Conservation (phyloP, 2,797 vertebrate genomes). For the Mormyrops boulengeri region DNA sequence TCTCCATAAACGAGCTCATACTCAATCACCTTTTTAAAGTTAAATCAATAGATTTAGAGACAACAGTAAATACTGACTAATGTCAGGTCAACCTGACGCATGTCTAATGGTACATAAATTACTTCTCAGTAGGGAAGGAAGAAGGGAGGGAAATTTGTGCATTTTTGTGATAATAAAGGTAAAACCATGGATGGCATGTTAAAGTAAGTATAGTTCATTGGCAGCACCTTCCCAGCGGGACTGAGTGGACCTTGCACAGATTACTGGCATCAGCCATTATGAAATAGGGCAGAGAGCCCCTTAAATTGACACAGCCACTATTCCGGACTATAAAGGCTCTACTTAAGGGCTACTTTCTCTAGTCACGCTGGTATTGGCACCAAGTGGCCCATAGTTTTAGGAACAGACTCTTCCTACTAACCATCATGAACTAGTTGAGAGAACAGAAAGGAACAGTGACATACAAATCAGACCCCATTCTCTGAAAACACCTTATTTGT, state of each 20-base stretch:
- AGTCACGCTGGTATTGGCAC: conserved; percentile 32
- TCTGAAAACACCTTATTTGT: background rate
- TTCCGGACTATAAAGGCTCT: conserved; percentile 30
- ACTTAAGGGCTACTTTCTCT: conserved; percentile 13
- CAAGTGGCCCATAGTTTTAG: conserved; percentile 15
- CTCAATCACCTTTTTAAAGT: conserved; percentile 51
- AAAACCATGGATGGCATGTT: conserved; percentile 10
- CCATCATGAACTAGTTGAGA: background rate
- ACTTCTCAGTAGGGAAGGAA: conserved; percentile 28
- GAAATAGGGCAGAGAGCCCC: conserved; percentile 18
- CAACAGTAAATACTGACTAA: conserved; percentile 48
- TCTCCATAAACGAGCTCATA: conserved; percentile 56
- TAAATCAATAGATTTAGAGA: conserved; percentile 45
- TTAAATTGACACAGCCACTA: conserved; percentile 30
- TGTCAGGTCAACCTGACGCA: conserved; percentile 57
- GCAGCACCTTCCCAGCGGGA: background rate
- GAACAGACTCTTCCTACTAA: background rate
- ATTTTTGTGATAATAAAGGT: conserved; percentile 37
- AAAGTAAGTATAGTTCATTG: background rate
- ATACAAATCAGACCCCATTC: background rate
- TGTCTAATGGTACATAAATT: conserved; percentile 80
- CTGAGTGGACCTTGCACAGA: background rate
- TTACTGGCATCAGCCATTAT: background rate
- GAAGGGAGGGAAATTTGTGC: conserved; percentile 13
- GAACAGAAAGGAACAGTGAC: background rate